phyloP scores from a whole-genome alignment of 2,888 invertebrate species.

The Muschampia plurimacula region DNA sequence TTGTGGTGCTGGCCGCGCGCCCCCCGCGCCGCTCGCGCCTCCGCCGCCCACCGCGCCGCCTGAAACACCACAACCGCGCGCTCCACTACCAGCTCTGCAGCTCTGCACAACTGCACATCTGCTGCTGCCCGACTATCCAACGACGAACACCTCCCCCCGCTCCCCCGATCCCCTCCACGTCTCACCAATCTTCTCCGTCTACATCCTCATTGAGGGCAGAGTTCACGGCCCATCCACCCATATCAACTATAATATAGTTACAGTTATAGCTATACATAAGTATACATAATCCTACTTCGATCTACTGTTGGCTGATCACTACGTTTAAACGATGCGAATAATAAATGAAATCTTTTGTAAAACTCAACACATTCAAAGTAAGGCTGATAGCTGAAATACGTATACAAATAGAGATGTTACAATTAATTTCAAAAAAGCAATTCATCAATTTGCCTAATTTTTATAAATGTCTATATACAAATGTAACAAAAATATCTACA shows the following conservation, averaged over 20 bases:
- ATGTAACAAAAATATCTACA: not conserved
- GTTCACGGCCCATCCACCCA: not conserved
- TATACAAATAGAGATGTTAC: not conserved
- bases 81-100: slow-evolving; percentile 45
- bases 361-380: not conserved
- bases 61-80: slow-evolving; percentile 58
- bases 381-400: not conserved
- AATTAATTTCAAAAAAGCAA: not conserved
- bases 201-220: not conserved
- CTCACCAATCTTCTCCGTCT: not conserved
- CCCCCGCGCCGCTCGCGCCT: slow-evolving; percentile 57
- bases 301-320: not conserved
- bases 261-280: not conserved
- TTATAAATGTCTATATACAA: not conserved
- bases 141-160: not conserved
- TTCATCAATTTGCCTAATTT: not conserved
- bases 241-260: not conserved
- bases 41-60: slow-evolving; percentile 62
- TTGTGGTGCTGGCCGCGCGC: no score
- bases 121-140: slow-evolving; percentile 11
- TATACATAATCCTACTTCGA: not conserved
- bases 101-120: no score
- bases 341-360: not conserved
- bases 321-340: not conserved
- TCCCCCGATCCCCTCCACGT: not conserved